A percentile compares a stretch with the other conserved stretches of the same genome.
Conservation (phyloP, 2,113 vertebrate species). For the Perca fluviatilis region DNA sequence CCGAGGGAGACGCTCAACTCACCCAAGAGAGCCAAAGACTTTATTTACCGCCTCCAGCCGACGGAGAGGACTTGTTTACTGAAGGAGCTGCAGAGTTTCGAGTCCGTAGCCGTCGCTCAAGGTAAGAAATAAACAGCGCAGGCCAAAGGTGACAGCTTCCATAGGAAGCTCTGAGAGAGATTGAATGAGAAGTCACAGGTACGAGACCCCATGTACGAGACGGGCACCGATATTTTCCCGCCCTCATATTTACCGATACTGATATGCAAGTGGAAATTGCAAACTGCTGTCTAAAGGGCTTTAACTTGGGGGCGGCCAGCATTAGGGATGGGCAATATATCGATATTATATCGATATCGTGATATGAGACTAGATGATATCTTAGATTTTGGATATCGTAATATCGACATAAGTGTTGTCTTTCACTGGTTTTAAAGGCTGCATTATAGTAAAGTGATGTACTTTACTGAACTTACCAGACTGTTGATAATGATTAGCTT, state of each 20-base stretch:
- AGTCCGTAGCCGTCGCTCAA: conserved; percentile 93
- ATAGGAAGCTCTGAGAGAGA: not conserved
- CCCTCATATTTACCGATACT: not conserved
- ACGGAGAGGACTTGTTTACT: conserved; percentile 91
- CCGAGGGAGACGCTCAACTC: conserved; percentile 92
- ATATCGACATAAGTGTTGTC: no score
- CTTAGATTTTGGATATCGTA: no score
- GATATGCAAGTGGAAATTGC: no score
- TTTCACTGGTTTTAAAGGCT: no score
- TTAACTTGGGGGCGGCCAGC: no score
- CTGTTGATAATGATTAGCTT: no score
- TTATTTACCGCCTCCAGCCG: conserved; percentile 93
- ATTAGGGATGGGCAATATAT: no score
- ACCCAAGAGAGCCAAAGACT: conserved; percentile 90
- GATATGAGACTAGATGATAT: no score
- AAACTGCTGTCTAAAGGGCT: no score
- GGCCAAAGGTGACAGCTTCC: conserved; percentile 18
- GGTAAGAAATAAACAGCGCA: conserved; percentile 79
- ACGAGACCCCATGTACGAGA: fast-evolving
- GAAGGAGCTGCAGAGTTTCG: conserved; percentile 92
- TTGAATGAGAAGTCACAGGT: not conserved
- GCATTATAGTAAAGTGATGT: no score
- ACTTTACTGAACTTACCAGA: no score
- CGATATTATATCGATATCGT: no score
- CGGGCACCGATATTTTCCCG: not conserved